Conservation (phyloP, 1,140 invertebrate genomes). For the Brachionus rubens region DNA sequence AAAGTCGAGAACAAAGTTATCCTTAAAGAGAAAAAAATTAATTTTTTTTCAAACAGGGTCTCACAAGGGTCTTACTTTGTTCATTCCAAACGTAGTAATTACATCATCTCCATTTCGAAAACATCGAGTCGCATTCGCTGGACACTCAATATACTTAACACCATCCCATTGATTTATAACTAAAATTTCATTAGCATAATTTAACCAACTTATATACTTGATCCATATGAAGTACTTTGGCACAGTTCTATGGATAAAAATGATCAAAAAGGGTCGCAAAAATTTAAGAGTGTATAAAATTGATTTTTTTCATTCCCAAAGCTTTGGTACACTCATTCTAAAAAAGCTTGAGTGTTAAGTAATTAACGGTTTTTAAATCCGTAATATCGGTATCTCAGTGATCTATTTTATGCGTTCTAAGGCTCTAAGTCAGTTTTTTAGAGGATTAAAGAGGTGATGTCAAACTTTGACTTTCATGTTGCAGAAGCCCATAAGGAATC, state of each 20-base stretch:
- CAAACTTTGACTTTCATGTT: too few species aligned
- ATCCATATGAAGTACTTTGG: conserved; percentile 42
- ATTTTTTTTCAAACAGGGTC: not conserved
- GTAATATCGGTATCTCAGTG: too few species aligned
- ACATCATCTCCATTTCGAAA: conserved; percentile 46
- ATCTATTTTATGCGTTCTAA: too few species aligned
- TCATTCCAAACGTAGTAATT: conserved; percentile 6
- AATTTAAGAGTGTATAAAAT: too few species aligned
- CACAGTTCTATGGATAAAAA: conserved; percentile 1
- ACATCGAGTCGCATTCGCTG: conserved; percentile 28
- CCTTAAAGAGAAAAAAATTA: not conserved
- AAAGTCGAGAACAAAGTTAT: conserved; percentile 23
- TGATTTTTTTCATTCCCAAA: too few species aligned
- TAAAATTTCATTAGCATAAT: conserved; percentile 40
- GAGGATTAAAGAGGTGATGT: too few species aligned
- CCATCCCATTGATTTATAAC: conserved; percentile 45
- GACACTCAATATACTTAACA: conserved; percentile 16
- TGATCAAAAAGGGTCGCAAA: too few species aligned
- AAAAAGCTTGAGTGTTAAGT: not conserved
- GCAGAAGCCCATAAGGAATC: too few species aligned
- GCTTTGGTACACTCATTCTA: too few species aligned
- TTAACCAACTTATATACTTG: conserved; percentile 44
- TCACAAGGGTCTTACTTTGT: not conserved
- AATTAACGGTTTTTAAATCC: too few species aligned
- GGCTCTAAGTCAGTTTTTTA: too few species aligned